Percentiles rank a stretch among this genome's conserved stretches.
Conservation (phyloP, 2,113 vertebrate species). For the Centropus unirufus region DNA sequence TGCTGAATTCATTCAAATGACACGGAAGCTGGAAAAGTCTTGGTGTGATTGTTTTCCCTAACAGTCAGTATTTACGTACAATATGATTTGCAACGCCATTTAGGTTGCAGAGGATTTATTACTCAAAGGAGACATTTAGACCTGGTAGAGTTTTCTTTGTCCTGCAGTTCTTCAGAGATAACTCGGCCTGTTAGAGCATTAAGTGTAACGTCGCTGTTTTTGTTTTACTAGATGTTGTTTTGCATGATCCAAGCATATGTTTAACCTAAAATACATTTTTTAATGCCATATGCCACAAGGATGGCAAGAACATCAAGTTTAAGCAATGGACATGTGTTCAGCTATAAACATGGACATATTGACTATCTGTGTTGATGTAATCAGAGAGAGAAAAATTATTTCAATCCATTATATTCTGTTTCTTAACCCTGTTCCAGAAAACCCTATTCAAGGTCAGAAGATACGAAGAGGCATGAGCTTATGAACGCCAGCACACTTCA, state of each 20-base stretch:
- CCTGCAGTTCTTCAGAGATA: not conserved
- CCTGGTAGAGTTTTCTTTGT: not conserved
- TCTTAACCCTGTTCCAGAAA: conserved; percentile 5
- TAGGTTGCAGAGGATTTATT: not conserved
- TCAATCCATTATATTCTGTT: not conserved
- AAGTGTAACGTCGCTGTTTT: not conserved
- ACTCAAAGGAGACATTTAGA: not conserved
- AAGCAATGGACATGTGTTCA: conserved; percentile 42
- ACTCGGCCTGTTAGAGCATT: not conserved
- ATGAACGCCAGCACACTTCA: not conserved
- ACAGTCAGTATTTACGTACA: not conserved
- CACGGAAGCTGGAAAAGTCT: not conserved
- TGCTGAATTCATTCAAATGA: not conserved
- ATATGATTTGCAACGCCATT: not conserved
- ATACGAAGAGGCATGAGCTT: not conserved
- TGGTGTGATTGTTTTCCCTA: not conserved
- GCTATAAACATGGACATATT: conserved; percentile 49
- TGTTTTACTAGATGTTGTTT: conserved; percentile 29
- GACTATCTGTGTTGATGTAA: not conserved
- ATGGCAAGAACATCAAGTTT: conserved; percentile 31
- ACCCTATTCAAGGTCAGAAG: not conserved
- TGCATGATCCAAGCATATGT: conserved; percentile 32
- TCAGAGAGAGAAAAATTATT: not conserved
- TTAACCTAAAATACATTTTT: conserved; percentile 41
- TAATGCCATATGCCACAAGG: conserved; percentile 46